Evolutionary conservation across 1,140 invertebrate genomes (phyloP).

Genomic region (Macrocentrus cingulum): DNA sequence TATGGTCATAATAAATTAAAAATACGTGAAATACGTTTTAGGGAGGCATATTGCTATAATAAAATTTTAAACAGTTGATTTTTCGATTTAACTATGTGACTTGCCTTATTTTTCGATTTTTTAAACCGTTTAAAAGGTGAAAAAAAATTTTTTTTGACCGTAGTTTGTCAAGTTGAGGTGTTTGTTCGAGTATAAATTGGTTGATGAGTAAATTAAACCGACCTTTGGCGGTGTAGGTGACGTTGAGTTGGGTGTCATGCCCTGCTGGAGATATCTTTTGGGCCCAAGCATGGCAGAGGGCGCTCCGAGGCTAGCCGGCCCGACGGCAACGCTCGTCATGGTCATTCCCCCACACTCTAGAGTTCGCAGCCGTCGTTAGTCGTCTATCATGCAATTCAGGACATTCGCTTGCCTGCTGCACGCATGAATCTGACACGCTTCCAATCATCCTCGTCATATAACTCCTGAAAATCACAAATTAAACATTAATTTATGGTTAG

Average conservation of each 20-base stretch:
- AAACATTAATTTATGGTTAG: slow-evolving; percentile 6
- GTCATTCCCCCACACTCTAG: slow-evolving; percentile 46
- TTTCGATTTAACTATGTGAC: too few species aligned
- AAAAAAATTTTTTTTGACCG: too few species aligned
- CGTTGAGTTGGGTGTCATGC: slow-evolving; percentile 33
- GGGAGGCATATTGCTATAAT: too few species aligned
- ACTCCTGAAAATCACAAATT: slow-evolving; percentile 30
- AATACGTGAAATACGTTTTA: too few species aligned
- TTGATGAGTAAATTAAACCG: too few species aligned
- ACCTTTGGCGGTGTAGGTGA: slow-evolving; percentile 43
- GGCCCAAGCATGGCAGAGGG: slow-evolving; percentile 38
- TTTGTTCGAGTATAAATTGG: too few species aligned
- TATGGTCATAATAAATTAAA: background rate
- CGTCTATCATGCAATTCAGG: background rate
- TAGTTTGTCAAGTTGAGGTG: too few species aligned
- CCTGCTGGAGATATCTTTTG: slow-evolving; percentile 46
- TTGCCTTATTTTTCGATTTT: too few species aligned
- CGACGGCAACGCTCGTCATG: slow-evolving; percentile 49
- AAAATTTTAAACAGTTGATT: too few species aligned
- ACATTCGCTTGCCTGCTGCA: background rate
- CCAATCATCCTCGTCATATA: slow-evolving; percentile 43
- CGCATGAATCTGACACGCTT: slow-evolving; percentile 25
- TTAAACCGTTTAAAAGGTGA: too few species aligned
- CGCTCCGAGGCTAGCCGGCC: slow-evolving; percentile 46
- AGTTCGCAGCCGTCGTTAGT: slow-evolving; percentile 16